A percentile compares a stretch with the other conserved stretches of the same genome.
Conservation (phyloP, 2,888 invertebrate species). For the Acanthococcus lagerstroemiae region DNA sequence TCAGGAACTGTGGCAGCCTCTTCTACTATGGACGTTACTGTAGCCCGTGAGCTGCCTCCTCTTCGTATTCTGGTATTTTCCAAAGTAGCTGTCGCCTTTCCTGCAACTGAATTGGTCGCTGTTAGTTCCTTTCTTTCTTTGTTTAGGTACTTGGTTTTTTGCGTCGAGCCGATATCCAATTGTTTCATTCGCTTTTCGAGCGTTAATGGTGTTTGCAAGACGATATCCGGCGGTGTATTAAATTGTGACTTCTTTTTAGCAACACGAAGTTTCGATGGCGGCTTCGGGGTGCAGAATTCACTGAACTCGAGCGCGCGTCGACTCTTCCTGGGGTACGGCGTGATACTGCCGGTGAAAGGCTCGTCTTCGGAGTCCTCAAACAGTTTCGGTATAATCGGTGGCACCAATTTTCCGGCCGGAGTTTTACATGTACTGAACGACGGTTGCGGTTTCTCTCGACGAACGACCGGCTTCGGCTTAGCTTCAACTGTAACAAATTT, state of each 20-base stretch:
- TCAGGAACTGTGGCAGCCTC: too few relatives aligned
- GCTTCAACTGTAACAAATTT: background rate
- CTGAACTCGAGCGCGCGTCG: conserved; percentile 1
- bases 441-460: background rate
- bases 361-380: conserved; percentile 8
- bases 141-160: too few relatives aligned
- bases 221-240: conserved; percentile 17
- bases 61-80: too few relatives aligned
- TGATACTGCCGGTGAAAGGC: background rate
- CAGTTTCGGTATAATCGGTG: too few relatives aligned
- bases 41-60: too few relatives aligned
- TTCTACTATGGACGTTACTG: too few relatives aligned
- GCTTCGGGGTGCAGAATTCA: background rate
- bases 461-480: background rate
- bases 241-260: background rate
- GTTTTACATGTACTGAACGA: background rate
- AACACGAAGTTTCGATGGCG: background rate
- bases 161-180: too few relatives aligned
- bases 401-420: background rate
- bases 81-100: too few relatives aligned
- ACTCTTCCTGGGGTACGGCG: background rate
- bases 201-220: conserved; percentile 11
- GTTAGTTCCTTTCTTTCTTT: too few relatives aligned
- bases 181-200: background rate
- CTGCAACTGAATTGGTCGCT: too few relatives aligned